phyloP scores from a whole-genome alignment of 35 echinoderm and acorn worm species.

The Strongylocentrotus purpuratus region DNA sequence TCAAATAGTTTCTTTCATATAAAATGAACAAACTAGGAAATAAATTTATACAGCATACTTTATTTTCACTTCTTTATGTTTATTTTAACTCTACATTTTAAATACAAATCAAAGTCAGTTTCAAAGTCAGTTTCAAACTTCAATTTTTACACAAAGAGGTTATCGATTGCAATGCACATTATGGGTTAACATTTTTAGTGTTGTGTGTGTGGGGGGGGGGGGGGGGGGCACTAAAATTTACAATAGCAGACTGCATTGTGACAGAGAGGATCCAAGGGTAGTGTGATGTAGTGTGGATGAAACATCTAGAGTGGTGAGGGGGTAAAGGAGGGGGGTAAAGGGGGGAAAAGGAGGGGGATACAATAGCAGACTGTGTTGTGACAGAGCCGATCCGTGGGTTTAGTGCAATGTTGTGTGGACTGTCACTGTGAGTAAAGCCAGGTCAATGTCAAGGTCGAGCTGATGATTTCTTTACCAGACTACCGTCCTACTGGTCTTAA shows the following conservation, averaged over 20 bases:
- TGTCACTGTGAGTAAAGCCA: constrained; percentile 6
- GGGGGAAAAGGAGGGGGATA: not conserved
- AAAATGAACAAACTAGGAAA: too few relatives aligned
- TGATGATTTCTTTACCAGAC: not conserved
- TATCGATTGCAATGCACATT: too few relatives aligned
- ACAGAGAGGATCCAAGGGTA: too few relatives aligned
- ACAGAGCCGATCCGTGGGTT: not conserved
- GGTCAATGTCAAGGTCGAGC: not conserved
- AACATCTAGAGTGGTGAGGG: too few relatives aligned
- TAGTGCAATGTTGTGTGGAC: not conserved
- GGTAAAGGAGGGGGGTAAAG: too few relatives aligned
- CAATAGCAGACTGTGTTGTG: not conserved
- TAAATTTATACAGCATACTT: too few relatives aligned
- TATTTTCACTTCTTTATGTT: too few relatives aligned
- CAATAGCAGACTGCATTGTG: too few relatives aligned
- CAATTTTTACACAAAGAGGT: not conserved
- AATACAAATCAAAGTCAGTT: not conserved
- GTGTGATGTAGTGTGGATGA: too few relatives aligned
- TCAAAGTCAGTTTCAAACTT: not conserved
- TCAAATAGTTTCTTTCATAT: too few relatives aligned
- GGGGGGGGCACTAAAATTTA: too few relatives aligned
- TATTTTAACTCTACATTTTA: not conserved
- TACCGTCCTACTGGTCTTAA: not conserved
- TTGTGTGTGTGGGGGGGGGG: not conserved
- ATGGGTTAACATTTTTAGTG: not conserved